A percentile compares a stretch with the other conserved stretches of the same genome.
These are phyloP conservation scores for Cettia cetti DNA, from an alignment of 2,113 vertebrate species.

Conservation along the genomic window DNA sequence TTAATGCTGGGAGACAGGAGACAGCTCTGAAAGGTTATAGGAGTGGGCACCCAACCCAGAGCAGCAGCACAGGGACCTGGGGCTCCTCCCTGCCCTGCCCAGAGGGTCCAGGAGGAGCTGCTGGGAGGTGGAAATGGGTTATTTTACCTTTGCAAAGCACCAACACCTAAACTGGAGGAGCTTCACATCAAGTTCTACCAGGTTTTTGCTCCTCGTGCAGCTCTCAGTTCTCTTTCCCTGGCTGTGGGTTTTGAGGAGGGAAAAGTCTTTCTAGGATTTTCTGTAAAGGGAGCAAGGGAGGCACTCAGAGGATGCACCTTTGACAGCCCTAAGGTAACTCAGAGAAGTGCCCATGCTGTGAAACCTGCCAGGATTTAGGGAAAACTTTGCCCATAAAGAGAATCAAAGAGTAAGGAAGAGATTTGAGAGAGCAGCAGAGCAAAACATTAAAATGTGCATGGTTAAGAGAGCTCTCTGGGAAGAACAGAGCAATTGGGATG, in stretches of 20 bases:
- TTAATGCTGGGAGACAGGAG: neutral
- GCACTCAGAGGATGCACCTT: neutral
- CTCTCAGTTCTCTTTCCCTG: neutral
- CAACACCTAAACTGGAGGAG: neutral
- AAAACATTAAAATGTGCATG: neutral
- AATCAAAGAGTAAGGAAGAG: neutral
- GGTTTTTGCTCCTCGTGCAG: neutral
- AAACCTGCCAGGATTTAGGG: neutral
- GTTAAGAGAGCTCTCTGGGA: neutral
- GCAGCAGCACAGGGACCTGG: neutral
- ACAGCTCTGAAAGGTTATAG: neutral
- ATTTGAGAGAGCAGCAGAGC: neutral
- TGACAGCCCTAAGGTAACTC: neutral
- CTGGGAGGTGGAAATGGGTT: neutral
- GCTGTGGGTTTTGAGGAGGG: neutral
- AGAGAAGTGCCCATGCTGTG: neutral
- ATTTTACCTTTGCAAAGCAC: neutral
- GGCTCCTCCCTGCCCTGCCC: neutral
- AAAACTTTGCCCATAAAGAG: neutral
- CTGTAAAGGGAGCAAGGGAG: neutral
- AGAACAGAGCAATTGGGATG: neutral
- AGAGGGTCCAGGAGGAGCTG: neutral
- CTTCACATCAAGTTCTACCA: fast-evolving
- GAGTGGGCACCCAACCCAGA: neutral
- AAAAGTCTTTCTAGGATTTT: fast-evolving